Percentiles rank a stretch among this genome's conserved stretches.
Evolutionary conservation across 2,113 vertebrate genomes (phyloP).

Genomic region (Balaeniceps rex): DNA sequence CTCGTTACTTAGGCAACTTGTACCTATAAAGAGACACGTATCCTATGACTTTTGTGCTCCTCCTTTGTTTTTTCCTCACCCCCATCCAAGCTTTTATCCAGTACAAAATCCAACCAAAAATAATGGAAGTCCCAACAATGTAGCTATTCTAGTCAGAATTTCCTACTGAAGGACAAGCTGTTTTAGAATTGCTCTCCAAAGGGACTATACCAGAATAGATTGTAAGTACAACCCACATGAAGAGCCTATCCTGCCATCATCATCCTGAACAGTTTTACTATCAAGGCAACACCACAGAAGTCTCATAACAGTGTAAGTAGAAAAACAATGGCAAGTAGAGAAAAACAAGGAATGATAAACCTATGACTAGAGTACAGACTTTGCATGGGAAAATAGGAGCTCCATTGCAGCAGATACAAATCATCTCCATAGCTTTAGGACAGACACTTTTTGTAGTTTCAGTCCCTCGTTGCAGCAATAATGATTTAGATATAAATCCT

Average conservation of each 20-base stretch:
- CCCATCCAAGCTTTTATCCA: background rate
- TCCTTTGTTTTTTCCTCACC: background rate
- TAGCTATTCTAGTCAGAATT: background rate
- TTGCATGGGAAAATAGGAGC: background rate
- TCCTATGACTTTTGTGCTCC: background rate
- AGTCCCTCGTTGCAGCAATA: background rate
- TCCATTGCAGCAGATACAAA: background rate
- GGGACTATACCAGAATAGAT: background rate
- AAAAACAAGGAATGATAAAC: background rate
- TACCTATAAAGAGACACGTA: background rate
- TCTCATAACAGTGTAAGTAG: accelerated
- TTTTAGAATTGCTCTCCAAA: background rate
- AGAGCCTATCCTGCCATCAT: background rate
- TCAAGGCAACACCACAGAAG: background rate
- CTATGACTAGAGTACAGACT: background rate
- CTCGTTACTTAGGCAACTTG: background rate
- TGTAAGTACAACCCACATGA: background rate
- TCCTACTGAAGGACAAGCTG: background rate
- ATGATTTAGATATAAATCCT: background rate
- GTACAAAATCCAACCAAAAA: background rate
- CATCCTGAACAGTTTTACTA: background rate
- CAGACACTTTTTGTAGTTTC: background rate
- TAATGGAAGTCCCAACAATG: background rate
- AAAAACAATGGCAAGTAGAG: background rate
- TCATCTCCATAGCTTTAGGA: background rate